Evolutionary conservation across 2,888 invertebrate species (phyloP), one percentile per base, ranked within the genome.

Genomic region (Acrobasis suavella): DNA sequence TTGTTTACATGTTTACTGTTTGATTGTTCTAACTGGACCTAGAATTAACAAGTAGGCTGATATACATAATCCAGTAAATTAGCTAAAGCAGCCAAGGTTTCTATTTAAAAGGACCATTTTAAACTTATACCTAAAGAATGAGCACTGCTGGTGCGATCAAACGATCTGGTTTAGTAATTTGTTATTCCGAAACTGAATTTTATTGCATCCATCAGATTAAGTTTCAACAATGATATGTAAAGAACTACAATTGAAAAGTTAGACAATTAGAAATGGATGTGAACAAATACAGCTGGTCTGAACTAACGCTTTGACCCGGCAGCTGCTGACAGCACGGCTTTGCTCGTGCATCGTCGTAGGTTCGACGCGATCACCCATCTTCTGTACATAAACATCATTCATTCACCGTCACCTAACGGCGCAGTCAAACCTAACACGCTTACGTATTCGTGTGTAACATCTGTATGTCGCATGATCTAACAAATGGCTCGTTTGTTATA

Each of bases 241-340:
- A 17, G 10, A 51, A 3, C 15, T 38, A 55, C 15, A 55, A 6
- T n/a, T 39, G 22, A 46, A 52, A 38, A n/a, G 62, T 55, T 55
- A 62, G 46, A 60, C 60, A 51, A 50, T 51, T 46, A 60, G 42
- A 46, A 68, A 71, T 70, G 72, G 67, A 77, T 74, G 77, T 78
- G 74, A 80, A 74, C 76, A 72, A 73, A 69, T 70, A 74, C 71
- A 69, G 71, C 69, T 69, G 62, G 63, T 70, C 75, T 74, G 79
- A 75, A 87, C 89, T 87, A 91, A 90, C 84, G 90, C 90, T 90
- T 89, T 69, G 72, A 75, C 76, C 71, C 82, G 76, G 76, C 82
- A 78, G 78, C 82, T 77, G 84, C 78, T 79, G 82, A 77, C 79
- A 77, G 87, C 88, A 83, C 86, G 86, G 88, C 87, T 86, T 56